Base-by-base conservation (phyloP, 1,140 invertebrate species). In the Diorhabda elongata region DNA sequence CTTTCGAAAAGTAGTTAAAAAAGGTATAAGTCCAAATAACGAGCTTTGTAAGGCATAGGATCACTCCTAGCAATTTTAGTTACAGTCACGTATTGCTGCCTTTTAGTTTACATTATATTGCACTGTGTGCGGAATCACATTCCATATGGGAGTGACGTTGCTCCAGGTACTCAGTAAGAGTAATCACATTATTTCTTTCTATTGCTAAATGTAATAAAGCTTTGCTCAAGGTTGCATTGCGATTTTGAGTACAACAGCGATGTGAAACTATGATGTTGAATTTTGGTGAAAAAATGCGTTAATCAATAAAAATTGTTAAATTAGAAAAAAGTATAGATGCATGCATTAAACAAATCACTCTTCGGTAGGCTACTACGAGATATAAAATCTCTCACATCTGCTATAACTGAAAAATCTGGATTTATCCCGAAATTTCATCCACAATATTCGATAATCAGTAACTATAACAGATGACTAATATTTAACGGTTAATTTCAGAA, bases 91-190 rank as follows among this genome's bases (percentile, higher is more conserved):
- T 75, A 74, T 64, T 78, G 71, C 61, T 71, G 41, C 64, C 58
- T 65, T 71, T 72, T 41, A 76, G 26, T 57, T 62, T 52, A 47
- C 62, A 61, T 65, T 79, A 76, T 47, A 77, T 77, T 6, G 62
- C 58, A n/a, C n/a, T n/a, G n/a, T n/a, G n/a, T n/a, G n/a, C n/a
- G n/a, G n/a, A n/a, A 64, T 80, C 77, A 41, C 43, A 62, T 60
- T 80, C 76, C 77, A 79, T 81, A 62, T 79, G 74, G 2, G 78
- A 78, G 64, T 81, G 77, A 8, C 77, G 76, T 47, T 69, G 69
- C 71, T 73, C 68, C 52, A 73, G 45, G 64, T 66, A 73, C 26
- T 26, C 26, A 63, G 68, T 68, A 45, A 69, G 72, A 41, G 5
- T 52, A 45, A 73, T 71, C n/a, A 44, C 57, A n/a, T n/a, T n/a